phyloP scores from a whole-genome alignment of 2,888 invertebrate genomes.

The Siphlonurus alternatus region DNA sequence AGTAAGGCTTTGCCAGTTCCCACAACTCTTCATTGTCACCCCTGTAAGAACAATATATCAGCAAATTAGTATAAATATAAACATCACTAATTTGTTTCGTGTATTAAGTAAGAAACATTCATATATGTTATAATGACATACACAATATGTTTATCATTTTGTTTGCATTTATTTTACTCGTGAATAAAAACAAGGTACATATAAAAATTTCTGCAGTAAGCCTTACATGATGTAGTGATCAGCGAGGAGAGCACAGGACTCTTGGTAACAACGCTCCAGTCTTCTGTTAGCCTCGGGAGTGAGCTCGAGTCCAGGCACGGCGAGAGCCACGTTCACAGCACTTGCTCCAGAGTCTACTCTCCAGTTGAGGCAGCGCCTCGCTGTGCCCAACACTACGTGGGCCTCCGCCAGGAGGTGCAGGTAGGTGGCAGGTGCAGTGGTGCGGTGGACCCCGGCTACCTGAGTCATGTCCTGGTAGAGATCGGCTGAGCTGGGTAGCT shows the following conservation, averaged over 20 bases:
- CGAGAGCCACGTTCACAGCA: constrained; percentile 4
- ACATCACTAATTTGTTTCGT: too few relatives aligned
- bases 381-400: constrained; percentile 43
- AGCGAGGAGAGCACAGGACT: constrained; percentile 36
- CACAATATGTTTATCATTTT: too few relatives aligned
- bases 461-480: constrained; percentile 52
- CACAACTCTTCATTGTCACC: constrained; percentile 22
- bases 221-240: constrained; percentile 32
- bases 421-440: constrained; percentile 47
- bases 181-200: too few relatives aligned
- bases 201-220: neutral
- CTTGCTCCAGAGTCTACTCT: constrained; percentile 16
- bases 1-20: constrained; percentile 33
- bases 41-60: constrained; percentile 12
- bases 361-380: constrained; percentile 26
- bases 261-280: constrained; percentile 29
- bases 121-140: too few relatives aligned
- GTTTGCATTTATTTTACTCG: too few relatives aligned
- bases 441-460: constrained; percentile 44
- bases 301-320: neutral
- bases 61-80: neutral
- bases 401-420: constrained; percentile 55
- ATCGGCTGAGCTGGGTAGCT: constrained; percentile 42
- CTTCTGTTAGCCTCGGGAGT: neutral
- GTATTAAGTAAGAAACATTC: too few relatives aligned